These are phyloP conservation scores for Mactra quadrangularis DNA, from an alignment of 1,140 invertebrate genomes.

Conservation along the genomic window DNA sequence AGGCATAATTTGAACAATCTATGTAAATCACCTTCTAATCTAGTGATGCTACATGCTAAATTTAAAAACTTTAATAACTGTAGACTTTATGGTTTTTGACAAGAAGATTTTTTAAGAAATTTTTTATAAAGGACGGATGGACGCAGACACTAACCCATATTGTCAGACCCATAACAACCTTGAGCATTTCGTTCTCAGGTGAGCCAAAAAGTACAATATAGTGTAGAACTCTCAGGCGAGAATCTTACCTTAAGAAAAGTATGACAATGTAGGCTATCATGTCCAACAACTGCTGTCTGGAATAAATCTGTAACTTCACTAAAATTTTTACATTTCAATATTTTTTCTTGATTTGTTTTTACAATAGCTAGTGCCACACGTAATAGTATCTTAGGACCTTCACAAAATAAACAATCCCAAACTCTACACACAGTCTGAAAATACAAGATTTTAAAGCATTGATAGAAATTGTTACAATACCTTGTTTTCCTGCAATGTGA, in stretches of 20 bases:
- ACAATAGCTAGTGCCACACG: conserved; percentile 93
- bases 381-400: conserved; percentile 94
- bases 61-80: too few species aligned
- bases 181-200: too few species aligned
- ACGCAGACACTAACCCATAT: too few species aligned
- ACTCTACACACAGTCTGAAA: conserved; percentile 92
- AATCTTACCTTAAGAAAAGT: conserved; percentile 94
- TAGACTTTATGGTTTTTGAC: too few species aligned
- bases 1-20: too few species aligned
- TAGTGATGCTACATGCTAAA: too few species aligned
- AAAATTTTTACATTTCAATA: conserved; percentile 91
- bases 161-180: too few species aligned
- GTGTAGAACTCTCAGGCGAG: too few species aligned
- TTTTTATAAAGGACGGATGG: background rate
- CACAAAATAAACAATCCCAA: conserved; percentile 97
- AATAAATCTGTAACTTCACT: conserved; percentile 90
- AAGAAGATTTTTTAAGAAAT: background rate
- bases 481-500: background rate
- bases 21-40: too few species aligned
- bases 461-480: background rate
- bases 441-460: too few species aligned
- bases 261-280: conserved; percentile 91
- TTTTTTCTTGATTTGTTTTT: conserved; percentile 88
- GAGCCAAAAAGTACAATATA: too few species aligned
- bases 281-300: conserved; percentile 90